Base-by-base conservation (phyloP, 2,113 vertebrate species). In the Prinia subflava region DNA sequence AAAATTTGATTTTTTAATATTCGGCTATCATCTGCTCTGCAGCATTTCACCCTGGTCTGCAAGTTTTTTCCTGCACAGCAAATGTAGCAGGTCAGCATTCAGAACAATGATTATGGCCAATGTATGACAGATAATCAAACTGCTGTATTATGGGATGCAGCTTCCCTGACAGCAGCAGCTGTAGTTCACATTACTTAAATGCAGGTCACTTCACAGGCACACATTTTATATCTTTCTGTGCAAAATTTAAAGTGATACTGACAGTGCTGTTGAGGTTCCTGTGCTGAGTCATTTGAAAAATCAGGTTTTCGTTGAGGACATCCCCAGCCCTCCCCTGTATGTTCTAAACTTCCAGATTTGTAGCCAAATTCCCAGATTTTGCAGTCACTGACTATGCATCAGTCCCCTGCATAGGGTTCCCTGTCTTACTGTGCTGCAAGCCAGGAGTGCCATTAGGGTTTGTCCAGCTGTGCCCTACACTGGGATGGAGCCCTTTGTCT, bases 311-410 rank as follows among this genome's bases (percentile, higher is more conserved):
- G n/a, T 2, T 44, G 19, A 52, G 37, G 31, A 76, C 18, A 47
- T 9, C 10, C 17, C 19, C 9, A 52, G 10, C 19, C 9, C 9
- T 52, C 1, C 9, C 5, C 1, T 6, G 0, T 15, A 20, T 30
- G 4, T 27, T 91, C 55, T 37, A 87, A 87, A 35, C 23, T 44
- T 78, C 5, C 7, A 59, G 2, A 10, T 47, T 49, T 64, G 30
- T 10, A 82, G 39, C 21, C 42, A 52, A 19, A 65, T 70, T 84
- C 24, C 35, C 22, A 71, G 57, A 41, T 4, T 91, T 62, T 69
- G 7, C 21, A 82, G 42, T 15, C 33, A 63, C 18, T 28, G 22
- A 42, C 33, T 44, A 2, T 39, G 33, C n/a, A 95, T 41, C 22
- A 71, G 47, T 12, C n/a, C 37, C 12, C 1, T 2, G 9, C 4